Evolutionary conservation across 2,888 invertebrate genomes (phyloP).

Genomic region (Tetranychus piercei): DNA sequence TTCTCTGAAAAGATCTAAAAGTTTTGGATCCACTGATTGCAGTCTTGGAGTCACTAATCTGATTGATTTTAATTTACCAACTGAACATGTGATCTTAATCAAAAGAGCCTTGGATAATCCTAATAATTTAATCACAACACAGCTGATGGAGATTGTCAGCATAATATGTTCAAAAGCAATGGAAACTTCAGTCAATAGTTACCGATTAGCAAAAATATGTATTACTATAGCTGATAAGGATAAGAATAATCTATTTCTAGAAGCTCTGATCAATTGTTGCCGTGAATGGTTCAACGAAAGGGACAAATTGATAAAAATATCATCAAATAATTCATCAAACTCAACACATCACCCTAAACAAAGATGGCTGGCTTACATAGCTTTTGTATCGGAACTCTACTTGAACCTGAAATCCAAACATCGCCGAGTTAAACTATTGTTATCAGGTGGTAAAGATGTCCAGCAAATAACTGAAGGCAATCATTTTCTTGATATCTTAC

Average conservation of each 20-base stretch:
- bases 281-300: slow-evolving; percentile 76
- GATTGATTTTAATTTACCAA: not conserved
- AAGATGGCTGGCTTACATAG: slow-evolving; percentile 59
- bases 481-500: not conserved
- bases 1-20: not conserved
- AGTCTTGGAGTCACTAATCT: not conserved
- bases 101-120: slow-evolving; percentile 39
- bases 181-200: slow-evolving; percentile 56
- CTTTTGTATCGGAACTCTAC: slow-evolving; percentile 74
- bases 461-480: not conserved
- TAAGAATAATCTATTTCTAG: slow-evolving; percentile 56
- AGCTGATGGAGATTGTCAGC: slow-evolving; percentile 65
- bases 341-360: slow-evolving; percentile 29
- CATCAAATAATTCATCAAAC: slow-evolving; percentile 30
- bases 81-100: slow-evolving; percentile 16
- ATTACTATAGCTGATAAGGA: slow-evolving; percentile 55
- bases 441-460: slow-evolving; percentile 30
- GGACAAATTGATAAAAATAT: slow-evolving; percentile 41
- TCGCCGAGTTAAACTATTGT: slow-evolving; percentile 38
- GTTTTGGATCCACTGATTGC: not conserved
- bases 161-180: slow-evolving; percentile 60
- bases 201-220: slow-evolving; percentile 65
- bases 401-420: slow-evolving; percentile 48
- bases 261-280: slow-evolving; percentile 68
- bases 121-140: slow-evolving; percentile 50